phyloP scores from a whole-genome alignment of 2,797 vertebrate species.

The Poeciliopsis infans region DNA sequence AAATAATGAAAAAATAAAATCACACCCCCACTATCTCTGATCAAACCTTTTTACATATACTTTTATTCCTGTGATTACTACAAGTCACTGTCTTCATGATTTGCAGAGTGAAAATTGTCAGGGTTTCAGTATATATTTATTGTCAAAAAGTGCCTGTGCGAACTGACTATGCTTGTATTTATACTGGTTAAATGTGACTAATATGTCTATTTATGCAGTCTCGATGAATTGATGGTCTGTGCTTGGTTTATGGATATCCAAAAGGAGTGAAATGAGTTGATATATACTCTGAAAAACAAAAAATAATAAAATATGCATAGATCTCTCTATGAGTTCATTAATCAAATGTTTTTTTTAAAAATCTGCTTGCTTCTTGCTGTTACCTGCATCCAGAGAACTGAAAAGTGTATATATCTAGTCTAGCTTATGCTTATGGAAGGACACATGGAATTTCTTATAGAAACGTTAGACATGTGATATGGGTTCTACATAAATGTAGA shows the following conservation, averaged over 20 bases:
- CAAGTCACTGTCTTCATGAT: slow-evolving; percentile 70
- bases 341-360: background rate
- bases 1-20: slow-evolving; percentile 34
- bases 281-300: slow-evolving; percentile 53
- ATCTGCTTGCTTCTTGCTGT: background rate
- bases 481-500: background rate
- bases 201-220: slow-evolving; percentile 73
- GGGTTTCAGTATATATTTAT: slow-evolving; percentile 74
- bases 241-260: slow-evolving; percentile 56
- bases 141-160: slow-evolving; percentile 65
- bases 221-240: slow-evolving; percentile 68
- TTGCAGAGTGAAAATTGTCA: slow-evolving; percentile 81
- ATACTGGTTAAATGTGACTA: slow-evolving; percentile 63
- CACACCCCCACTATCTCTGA: slow-evolving; percentile 68
- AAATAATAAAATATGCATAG: slow-evolving; percentile 65
- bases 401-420: background rate
- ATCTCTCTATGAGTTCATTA: slow-evolving; percentile 9
- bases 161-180: slow-evolving; percentile 65
- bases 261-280: slow-evolving; percentile 52
- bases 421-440: background rate
- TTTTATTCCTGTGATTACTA: slow-evolving; percentile 82
- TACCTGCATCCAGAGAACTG: background rate
- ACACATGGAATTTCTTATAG: background rate
- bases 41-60: slow-evolving; percentile 74
- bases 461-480: background rate